These are phyloP conservation scores for Otolemur garnettii DNA, from an alignment of 2,113 vertebrate species.

Conservation along the genomic window DNA sequence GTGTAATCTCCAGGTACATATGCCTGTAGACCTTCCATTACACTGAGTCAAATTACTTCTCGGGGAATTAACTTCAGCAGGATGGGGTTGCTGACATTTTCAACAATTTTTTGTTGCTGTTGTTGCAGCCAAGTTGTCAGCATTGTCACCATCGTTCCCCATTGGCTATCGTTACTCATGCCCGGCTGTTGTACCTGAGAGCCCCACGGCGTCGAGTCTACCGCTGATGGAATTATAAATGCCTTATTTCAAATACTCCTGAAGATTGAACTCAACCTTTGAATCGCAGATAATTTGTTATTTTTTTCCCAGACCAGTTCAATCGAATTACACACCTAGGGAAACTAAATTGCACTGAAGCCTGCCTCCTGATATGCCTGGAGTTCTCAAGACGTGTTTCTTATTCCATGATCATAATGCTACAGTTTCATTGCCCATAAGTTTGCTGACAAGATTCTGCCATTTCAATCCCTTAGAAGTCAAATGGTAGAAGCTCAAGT, in stretches of 20 bases:
- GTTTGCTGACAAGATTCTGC: background rate
- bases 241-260: background rate
- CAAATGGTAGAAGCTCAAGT: background rate
- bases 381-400: background rate
- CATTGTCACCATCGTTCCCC: background rate
- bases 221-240: constrained; percentile 27
- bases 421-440: background rate
- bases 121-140: background rate
- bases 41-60: constrained; percentile 39
- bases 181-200: background rate
- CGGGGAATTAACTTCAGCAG: background rate
- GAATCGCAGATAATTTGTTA: background rate
- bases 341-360: background rate
- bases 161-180: background rate
- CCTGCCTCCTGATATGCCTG: background rate
- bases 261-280: constrained; percentile 47
- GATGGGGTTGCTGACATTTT: constrained; percentile 12
- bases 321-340: background rate
- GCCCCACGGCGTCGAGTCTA: fast-evolving
- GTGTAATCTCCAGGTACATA: background rate
- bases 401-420: background rate
- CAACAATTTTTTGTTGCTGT: constrained; percentile 19
- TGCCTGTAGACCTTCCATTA: background rate
- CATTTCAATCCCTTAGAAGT: background rate
- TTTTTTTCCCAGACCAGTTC: constrained; percentile 2